These are phyloP conservation scores for Epizoanthus fatuus DNA, from an alignment of 92 coral and sea anemone genomes.

Conservation along the genomic window DNA sequence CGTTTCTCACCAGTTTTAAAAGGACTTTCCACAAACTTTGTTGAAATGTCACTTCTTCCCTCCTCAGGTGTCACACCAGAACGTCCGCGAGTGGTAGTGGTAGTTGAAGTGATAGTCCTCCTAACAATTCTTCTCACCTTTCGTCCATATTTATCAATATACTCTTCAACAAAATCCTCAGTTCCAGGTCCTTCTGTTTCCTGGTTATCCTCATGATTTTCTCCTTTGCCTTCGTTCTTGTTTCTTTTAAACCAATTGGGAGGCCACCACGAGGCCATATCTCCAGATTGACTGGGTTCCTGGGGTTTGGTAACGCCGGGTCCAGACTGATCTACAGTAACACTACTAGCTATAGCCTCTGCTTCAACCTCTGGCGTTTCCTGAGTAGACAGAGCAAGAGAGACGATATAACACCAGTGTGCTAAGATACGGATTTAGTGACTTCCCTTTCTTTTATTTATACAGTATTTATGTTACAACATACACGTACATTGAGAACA, in stretches of 20 bases:
- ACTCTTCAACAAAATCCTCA: conserved; percentile 71
- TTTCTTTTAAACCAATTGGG: conserved; percentile 53
- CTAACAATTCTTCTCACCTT: conserved; percentile 65
- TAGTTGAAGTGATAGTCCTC: conserved; percentile 65
- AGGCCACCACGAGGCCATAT: conserved; percentile 50
- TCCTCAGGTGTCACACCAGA: not conserved
- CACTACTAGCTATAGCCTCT: conserved; percentile 34
- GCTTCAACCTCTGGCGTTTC: conserved; percentile 20
- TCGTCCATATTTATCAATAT: conserved; percentile 77
- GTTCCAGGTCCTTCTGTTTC: conserved; percentile 61
- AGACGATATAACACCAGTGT: not conserved
- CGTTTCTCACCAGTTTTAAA: conserved; percentile 7
- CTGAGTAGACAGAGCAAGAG: not conserved
- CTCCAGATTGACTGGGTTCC: not conserved
- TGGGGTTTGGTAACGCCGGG: not conserved
- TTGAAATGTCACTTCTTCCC: not conserved
- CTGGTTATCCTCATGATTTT: not conserved
- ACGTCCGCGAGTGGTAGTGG: conserved; percentile 38
- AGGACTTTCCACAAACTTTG: conserved; percentile 8
- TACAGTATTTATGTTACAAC: not conserved
- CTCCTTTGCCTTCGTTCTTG: conserved; percentile 18
- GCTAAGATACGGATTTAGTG: too few relatives aligned
- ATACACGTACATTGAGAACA: not conserved
- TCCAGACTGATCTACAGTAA: conserved; percentile 16
- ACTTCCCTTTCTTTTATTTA: not conserved